These are phyloP conservation scores for Agapostemon virescens DNA, from an alignment of 2,888 invertebrate species.

Conservation along the genomic window DNA sequence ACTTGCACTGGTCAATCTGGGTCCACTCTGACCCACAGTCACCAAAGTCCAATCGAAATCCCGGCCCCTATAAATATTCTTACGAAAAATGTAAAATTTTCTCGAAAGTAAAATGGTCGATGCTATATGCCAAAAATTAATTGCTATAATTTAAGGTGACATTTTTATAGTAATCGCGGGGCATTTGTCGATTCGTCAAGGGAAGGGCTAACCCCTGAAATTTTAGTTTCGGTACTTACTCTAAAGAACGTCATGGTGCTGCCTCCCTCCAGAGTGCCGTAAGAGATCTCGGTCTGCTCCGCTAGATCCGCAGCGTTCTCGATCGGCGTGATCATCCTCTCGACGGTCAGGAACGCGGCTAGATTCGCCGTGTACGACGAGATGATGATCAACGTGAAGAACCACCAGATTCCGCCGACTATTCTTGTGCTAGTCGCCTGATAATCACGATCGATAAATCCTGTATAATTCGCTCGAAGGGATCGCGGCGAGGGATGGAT, in stretches of 20 bases:
- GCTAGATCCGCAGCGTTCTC: constrained; percentile 97
- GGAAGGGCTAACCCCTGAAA: too few relatives aligned
- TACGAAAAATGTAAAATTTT: too few relatives aligned
- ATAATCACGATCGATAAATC: constrained; percentile 56
- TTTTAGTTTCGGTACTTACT: constrained; percentile 85
- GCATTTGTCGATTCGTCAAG: too few relatives aligned
- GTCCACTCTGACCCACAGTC: too few relatives aligned
- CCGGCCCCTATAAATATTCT: too few relatives aligned
- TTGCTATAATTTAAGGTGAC: too few relatives aligned
- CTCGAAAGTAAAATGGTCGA: too few relatives aligned
- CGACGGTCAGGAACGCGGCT: constrained; percentile 98
- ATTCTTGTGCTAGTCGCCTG: constrained; percentile 96
- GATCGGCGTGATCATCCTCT: constrained; percentile 96
- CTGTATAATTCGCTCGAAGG: too few relatives aligned
- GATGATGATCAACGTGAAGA: constrained; percentile 98
- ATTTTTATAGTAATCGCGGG: too few relatives aligned
- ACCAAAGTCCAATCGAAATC: too few relatives aligned
- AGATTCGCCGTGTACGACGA: constrained; percentile 99
- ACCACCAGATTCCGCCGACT: constrained; percentile 99
- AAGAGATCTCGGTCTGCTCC: constrained; percentile 94
- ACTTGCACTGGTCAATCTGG: too few relatives aligned
- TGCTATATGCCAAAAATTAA: too few relatives aligned
- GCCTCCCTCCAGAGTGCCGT: constrained; percentile 96
- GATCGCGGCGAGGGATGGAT: constrained; percentile 40
- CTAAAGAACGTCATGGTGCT: constrained; percentile 99